Evolutionary conservation across 2,797 vertebrate genomes (phyloP).

Genomic region (Botia kubotai): DNA sequence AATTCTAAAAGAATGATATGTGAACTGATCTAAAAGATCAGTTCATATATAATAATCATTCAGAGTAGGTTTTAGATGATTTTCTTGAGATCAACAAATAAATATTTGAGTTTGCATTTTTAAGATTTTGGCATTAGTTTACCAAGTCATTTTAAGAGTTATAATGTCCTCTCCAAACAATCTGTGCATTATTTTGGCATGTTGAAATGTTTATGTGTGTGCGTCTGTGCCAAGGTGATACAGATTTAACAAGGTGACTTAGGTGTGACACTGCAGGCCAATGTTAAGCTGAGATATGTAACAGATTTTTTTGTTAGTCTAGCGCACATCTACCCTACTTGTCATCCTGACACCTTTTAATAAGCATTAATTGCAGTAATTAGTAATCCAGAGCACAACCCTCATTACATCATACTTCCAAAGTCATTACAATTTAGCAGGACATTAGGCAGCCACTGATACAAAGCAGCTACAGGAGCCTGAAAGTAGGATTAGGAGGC

Average conservation of each 20-base stretch:
- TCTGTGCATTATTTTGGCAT: background rate
- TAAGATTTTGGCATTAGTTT: background rate
- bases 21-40: too few species aligned
- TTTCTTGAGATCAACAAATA: background rate
- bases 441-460: constrained; percentile 54
- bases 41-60: background rate
- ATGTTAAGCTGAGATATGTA: background rate
- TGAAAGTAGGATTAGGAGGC: constrained; percentile 13
- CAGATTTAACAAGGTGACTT: background rate
- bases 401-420: constrained; percentile 58
- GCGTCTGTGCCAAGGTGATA: background rate
- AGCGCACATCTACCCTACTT: constrained; percentile 26
- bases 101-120: background rate
- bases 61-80: background rate
- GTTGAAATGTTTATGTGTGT: background rate
- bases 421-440: constrained; percentile 58
- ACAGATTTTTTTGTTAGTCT: constrained; percentile 4
- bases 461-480: constrained; percentile 12
- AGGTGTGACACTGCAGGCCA: background rate
- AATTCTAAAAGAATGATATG: too few species aligned
- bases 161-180: background rate
- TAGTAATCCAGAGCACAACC: constrained; percentile 43
- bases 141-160: background rate
- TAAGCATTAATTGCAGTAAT: constrained; percentile 59
- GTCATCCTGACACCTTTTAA: constrained; percentile 58